Evolutionary conservation across 2,888 invertebrate genomes (phyloP).

Genomic region (Lepeophtheirus nordmannii): DNA sequence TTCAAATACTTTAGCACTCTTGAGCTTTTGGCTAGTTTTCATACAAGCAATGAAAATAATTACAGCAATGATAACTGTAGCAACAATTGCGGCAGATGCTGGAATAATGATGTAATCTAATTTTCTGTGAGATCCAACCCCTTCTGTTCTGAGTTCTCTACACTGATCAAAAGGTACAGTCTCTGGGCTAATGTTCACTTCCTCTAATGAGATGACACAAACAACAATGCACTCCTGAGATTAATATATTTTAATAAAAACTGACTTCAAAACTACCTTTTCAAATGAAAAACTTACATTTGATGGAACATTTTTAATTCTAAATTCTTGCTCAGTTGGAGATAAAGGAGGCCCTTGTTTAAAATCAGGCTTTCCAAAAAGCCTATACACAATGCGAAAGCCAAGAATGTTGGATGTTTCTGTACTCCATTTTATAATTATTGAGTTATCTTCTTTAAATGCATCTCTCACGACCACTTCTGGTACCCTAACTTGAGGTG

Average conservation of each 20-base stretch:
- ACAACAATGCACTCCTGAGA: constrained; percentile 77
- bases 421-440: constrained; percentile 81
- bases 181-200: constrained; percentile 68
- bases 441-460: constrained; percentile 53
- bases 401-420: constrained; percentile 65
- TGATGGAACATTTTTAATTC: constrained; percentile 77
- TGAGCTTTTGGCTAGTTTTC: constrained; percentile 26
- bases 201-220: constrained; percentile 77
- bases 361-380: constrained; percentile 76
- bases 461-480: constrained; percentile 73
- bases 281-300: constrained; percentile 43
- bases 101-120: constrained; percentile 85
- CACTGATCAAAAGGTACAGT: constrained; percentile 66
- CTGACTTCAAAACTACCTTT: not conserved
- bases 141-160: constrained; percentile 61
- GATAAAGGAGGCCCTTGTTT: constrained; percentile 78
- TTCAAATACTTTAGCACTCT: constrained; percentile 18
- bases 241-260: constrained; percentile 23
- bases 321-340: constrained; percentile 74
- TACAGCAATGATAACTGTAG: constrained; percentile 74
- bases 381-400: constrained; percentile 68
- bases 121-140: constrained; percentile 48
- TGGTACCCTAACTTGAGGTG: constrained; percentile 25
- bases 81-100: constrained; percentile 80
- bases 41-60: constrained; percentile 68